Evolutionary conservation across 2,113 vertebrate genomes (phyloP).

Genomic region (Saguinus midas): DNA sequence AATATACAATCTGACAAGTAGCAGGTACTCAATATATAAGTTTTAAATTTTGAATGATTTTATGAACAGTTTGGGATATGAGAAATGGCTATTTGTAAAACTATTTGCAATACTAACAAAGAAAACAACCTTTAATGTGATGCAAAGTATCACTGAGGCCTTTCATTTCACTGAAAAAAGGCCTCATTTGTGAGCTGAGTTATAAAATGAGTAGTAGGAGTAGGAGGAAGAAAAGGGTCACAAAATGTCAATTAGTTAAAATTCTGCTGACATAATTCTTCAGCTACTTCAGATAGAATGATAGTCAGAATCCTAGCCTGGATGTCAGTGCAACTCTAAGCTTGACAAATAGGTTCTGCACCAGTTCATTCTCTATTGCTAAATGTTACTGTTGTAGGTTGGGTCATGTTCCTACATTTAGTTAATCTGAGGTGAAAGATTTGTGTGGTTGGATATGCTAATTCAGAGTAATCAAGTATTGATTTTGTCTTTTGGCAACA

Average conservation of each 20-base stretch:
- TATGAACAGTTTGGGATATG: neutral
- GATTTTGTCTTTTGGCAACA: slow-evolving; percentile 64
- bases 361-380: slow-evolving; percentile 35
- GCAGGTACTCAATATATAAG: neutral
- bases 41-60: slow-evolving; percentile 15
- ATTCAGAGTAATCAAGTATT: slow-evolving; percentile 58
- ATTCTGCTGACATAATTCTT: neutral
- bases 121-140: slow-evolving; percentile 22
- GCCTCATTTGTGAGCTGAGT: neutral
- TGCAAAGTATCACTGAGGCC: neutral
- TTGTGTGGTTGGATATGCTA: slow-evolving; percentile 48
- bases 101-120: slow-evolving; percentile 41
- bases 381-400: slow-evolving; percentile 26
- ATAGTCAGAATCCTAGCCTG: neutral
- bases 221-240: neutral
- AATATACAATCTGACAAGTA: neutral
- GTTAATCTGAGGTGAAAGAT: slow-evolving; percentile 64
- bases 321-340: rapidly evolving
- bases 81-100: slow-evolving; percentile 16
- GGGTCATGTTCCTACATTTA: slow-evolving; percentile 40
- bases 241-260: slow-evolving; percentile 38
- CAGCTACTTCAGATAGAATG: neutral
- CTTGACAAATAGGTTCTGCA: neutral
- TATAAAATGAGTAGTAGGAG: neutral
- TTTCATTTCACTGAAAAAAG: neutral